phyloP scores from a whole-genome alignment of 2,113 vertebrate species.

The Ranitomeya imitator region DNA sequence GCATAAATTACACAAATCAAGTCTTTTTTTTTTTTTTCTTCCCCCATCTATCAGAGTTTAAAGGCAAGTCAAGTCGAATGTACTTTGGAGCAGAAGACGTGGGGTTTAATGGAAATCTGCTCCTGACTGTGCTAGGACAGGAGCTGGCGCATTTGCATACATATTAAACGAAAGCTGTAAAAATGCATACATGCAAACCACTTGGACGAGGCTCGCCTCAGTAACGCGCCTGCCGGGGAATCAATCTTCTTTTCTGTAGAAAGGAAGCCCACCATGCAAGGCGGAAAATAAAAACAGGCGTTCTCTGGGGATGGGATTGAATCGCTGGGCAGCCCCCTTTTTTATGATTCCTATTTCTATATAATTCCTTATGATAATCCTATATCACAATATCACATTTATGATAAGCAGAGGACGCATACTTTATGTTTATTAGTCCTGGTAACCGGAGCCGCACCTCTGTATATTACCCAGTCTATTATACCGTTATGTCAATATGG shows the following conservation, averaged over 20 bases:
- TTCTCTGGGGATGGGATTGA: constrained; percentile 38
- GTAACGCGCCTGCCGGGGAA: constrained; percentile 75
- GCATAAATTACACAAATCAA: constrained; percentile 71
- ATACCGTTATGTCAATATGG: not conserved
- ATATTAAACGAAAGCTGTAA: constrained; percentile 81
- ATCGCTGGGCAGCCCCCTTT: constrained; percentile 38
- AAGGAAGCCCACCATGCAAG: constrained; percentile 67
- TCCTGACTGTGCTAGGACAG: constrained; percentile 74
- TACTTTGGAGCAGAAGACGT: constrained; percentile 70
- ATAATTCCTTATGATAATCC: constrained; percentile 55
- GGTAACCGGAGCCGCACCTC: not conserved
- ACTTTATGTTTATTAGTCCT: constrained; percentile 42
- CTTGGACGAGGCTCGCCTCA: constrained; percentile 75
- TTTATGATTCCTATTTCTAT: constrained; percentile 55
- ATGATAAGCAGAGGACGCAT: constrained; percentile 50
- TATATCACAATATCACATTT: constrained; percentile 49
- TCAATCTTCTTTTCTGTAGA: constrained; percentile 75
- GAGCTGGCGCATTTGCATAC: constrained; percentile 81
- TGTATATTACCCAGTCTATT: constrained; percentile 3
- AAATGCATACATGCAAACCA: constrained; percentile 82
- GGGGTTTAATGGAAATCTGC: constrained; percentile 76
- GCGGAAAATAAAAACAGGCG: constrained; percentile 58
- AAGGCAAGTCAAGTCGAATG: constrained; percentile 75
- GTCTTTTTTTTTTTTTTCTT: constrained; percentile 64
- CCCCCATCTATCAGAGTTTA: constrained; percentile 78